Conservation (phyloP, 2,113 vertebrate genomes). For the Lagenorhynchus albirostris region DNA sequence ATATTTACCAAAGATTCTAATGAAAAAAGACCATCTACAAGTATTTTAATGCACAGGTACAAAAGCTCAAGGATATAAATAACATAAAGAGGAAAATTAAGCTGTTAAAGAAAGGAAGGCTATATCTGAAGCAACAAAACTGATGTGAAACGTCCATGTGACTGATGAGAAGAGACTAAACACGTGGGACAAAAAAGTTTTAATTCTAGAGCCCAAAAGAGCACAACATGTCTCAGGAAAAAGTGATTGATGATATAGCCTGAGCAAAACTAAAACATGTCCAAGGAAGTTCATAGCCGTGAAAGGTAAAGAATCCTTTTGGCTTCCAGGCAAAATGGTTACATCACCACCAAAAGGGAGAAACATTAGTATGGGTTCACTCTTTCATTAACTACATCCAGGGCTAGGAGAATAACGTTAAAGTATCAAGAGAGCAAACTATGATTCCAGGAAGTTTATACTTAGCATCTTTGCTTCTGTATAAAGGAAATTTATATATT, state of each 20-base stretch:
- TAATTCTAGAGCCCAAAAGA: neutral
- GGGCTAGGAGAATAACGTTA: neutral
- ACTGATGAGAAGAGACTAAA: neutral
- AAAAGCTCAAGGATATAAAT: neutral
- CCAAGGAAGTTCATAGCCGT: neutral
- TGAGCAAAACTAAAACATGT: neutral
- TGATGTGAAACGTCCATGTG: neutral
- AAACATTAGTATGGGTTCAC: neutral
- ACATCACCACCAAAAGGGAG: neutral
- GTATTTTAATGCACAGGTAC: neutral
- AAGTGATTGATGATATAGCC: neutral
- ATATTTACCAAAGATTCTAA: neutral
- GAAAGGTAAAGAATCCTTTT: neutral
- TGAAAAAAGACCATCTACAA: neutral
- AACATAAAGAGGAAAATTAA: neutral
- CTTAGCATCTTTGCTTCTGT: neutral
- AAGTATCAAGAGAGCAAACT: neutral
- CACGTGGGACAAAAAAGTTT: neutral
- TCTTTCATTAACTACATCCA: neutral
- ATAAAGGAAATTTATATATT: neutral
- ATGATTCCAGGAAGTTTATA: neutral
- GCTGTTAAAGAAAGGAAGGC: neutral
- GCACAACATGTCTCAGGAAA: neutral
- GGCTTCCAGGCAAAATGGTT: neutral
- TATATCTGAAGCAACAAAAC: neutral